Conservation (phyloP, 1,140 invertebrate genomes). For the Halotydeus destructor region DNA sequence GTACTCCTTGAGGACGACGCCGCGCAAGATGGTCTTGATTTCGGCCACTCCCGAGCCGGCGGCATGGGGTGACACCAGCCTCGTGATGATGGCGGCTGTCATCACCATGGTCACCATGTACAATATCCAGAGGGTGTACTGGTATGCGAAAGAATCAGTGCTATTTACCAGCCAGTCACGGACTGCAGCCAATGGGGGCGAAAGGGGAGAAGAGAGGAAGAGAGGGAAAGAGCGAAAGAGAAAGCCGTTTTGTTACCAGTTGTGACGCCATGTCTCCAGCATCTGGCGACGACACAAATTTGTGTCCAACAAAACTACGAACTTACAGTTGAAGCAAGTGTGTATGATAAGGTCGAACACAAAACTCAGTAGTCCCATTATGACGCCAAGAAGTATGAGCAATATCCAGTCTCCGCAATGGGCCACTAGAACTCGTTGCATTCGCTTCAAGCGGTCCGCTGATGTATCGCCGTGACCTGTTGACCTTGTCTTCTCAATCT, state of each 20-base stretch:
- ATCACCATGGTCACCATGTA: conserved; percentile 43
- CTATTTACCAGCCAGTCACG: conserved; percentile 5
- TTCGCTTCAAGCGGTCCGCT: background rate
- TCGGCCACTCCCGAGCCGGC: conserved; percentile 90
- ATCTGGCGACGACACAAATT: conserved; percentile 55
- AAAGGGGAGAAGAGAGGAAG: conserved; percentile 73
- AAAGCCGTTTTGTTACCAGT: too few relatives aligned
- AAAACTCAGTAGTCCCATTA: conserved; percentile 87
- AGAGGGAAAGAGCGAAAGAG: too few relatives aligned
- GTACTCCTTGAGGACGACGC: conserved; percentile 90
- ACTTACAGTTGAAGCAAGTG: conserved; percentile 31
- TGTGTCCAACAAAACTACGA: conserved; percentile 80
- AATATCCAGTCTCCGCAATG: conserved; percentile 39
- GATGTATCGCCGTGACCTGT: background rate
- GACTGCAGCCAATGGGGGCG: conserved; percentile 65
- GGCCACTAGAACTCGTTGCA: background rate
- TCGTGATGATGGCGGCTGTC: conserved; percentile 77
- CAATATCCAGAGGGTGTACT: conserved; percentile 1
- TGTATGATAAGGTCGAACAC: conserved; percentile 49
- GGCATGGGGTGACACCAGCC: conserved; percentile 68
- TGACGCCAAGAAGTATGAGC: conserved; percentile 70
- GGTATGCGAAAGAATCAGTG: background rate
- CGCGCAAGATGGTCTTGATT: conserved; percentile 84
- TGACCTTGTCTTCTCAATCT: background rate
- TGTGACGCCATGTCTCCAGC: too few relatives aligned